Conservation (phyloP, 2,797 vertebrate genomes). For the Thamnophis elegans region DNA sequence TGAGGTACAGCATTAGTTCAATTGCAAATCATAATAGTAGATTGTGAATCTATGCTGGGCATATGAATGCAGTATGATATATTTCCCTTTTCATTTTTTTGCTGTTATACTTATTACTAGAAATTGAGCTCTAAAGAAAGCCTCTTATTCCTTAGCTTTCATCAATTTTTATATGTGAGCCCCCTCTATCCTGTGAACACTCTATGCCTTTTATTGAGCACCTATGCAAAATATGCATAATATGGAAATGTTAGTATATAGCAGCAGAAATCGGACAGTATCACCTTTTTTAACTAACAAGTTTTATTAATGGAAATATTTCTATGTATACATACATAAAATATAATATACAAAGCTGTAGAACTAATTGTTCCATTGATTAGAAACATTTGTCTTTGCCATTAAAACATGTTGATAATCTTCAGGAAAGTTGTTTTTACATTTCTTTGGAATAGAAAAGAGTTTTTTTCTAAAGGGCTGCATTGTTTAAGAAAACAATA, state of each 20-base stretch:
- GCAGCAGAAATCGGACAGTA: not conserved
- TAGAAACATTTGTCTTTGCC: not conserved
- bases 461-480: not conserved
- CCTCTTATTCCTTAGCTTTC: not conserved
- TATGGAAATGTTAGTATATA: not conserved
- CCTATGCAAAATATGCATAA: not conserved
- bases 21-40: not conserved
- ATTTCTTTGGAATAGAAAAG: not conserved
- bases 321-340: not conserved
- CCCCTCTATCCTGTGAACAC: not conserved
- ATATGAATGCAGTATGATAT: not conserved
- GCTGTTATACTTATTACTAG: not conserved
- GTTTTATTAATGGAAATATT: not conserved
- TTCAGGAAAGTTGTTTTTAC: not conserved
- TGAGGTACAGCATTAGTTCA: not conserved
- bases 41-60: not conserved
- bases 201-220: not conserved
- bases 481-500: not conserved
- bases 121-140: not conserved
- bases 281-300: not conserved
- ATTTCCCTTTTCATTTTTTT: not conserved
- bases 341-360: not conserved
- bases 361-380: not conserved
- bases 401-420: not conserved
- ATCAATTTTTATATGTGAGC: not conserved